Evolutionary conservation across 2,888 invertebrate species (phyloP), one percentile per base, ranked within the genome.

Genomic region (Phengaris alcon): DNA sequence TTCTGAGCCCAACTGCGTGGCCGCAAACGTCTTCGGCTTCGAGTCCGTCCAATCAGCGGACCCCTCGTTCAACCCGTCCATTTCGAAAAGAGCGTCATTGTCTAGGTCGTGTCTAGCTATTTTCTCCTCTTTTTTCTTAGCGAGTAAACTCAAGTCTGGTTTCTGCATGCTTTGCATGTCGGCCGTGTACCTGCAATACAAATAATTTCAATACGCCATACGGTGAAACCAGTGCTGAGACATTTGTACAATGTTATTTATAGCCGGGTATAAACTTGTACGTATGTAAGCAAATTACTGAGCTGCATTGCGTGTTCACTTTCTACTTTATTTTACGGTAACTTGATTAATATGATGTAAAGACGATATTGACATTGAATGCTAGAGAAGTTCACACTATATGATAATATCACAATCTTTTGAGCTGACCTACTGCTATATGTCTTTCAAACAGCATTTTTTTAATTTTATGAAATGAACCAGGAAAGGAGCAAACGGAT

Each of bases 31-130:
- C 81, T 92, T 94, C 12, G 94, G 93, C 68, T 93, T 90, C 1
- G 94, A 91, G 59, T 94, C 94, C 12, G 90, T 88, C 83, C 94
- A 91, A 77, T 94, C 93, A 0, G 92, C 86, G 68, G 92, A 89
- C 2, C 88, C 87, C 68, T 94, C 94, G 80, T 95, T 95, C 44
- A 96, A 88, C 75, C 94, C 95, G 77, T 92, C 92, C 96, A 96
- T 96, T 83, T 95, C 95, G 82, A 96, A 96, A 77, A 96, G 93
- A 52, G 95, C 95, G 74, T 96, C 96, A 75, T 94, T 90, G 76
- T 94, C 94, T 78, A 83, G 83, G 78, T 86, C 85, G 74, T 84
- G 83, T 75, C 79, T 82, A 35, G 78, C 74, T 10, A 79, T 80
- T 73, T 82, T 82, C 73, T 85, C 85, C n/a, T 81, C 82, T 83